Conservation (phyloP, 2,113 vertebrate species). For the Andinoacara biseriatus region DNA sequence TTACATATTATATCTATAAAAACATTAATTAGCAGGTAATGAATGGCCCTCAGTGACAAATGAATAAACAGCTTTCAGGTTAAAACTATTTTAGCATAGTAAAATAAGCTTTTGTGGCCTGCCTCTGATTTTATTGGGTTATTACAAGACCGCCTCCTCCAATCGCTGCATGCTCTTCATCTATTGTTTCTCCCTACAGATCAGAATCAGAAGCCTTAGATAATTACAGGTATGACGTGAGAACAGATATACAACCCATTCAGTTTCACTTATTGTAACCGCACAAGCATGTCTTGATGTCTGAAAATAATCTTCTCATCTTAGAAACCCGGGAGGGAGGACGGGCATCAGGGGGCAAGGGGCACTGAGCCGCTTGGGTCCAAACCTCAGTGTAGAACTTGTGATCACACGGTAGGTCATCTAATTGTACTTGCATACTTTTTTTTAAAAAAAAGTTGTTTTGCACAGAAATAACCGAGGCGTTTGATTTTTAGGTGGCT, state of each 20-base stretch:
- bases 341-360: constrained; percentile 89
- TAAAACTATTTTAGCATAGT: not conserved
- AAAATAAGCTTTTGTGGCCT: not conserved
- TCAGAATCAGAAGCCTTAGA: constrained; percentile 48
- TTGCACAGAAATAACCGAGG: not conserved
- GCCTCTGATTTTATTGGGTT: not conserved
- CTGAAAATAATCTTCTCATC: constrained; percentile 19
- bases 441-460: not conserved
- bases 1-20: not conserved
- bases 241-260: not conserved
- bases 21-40: not conserved
- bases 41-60: not conserved
- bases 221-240: constrained; percentile 69
- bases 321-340: constrained; percentile 92
- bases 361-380: constrained; percentile 84
- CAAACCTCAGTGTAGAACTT: constrained; percentile 85
- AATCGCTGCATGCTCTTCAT: not conserved
- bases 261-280: not conserved
- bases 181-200: constrained; percentile 48
- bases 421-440: not conserved
- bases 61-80: not conserved
- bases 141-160: not conserved
- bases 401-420: constrained; percentile 86
- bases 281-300: not conserved
- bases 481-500: constrained; percentile 51